Evolutionary conservation across 2,888 invertebrate genomes (phyloP).

Genomic region (Strigamia maritima): DNA sequence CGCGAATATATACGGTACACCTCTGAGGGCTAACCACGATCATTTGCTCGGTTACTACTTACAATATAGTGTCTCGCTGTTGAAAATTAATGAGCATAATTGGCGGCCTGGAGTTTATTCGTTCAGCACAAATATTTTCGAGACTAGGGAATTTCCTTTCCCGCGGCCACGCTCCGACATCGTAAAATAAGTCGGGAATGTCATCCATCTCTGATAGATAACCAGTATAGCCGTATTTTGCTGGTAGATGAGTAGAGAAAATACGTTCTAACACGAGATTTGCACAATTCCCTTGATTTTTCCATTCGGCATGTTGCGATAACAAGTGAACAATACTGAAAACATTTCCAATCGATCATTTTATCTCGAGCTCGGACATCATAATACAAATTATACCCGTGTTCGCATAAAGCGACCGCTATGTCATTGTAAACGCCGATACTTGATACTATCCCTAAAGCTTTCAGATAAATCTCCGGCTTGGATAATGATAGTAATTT

Average conservation of each 20-base stretch:
- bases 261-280: conserved; percentile 30
- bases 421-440: conserved; percentile 31
- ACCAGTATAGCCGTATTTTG: conserved; percentile 35
- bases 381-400: conserved; percentile 18
- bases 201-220: conserved; percentile 3
- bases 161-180: conserved; percentile 34
- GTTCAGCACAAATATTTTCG: not conserved
- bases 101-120: not conserved
- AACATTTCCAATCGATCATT: not conserved
- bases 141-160: conserved; percentile 16
- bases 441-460: conserved; percentile 36
- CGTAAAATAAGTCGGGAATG: conserved; percentile 25
- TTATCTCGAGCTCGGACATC: too few species aligned
- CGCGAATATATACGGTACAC: too few species aligned
- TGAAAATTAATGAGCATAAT: conserved; percentile 22
- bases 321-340: conserved; percentile 36
- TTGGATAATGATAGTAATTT: conserved; percentile 36
- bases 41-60: not conserved
- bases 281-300: conserved; percentile 21
- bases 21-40: too few species aligned
- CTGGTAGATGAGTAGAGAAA: conserved; percentile 35
- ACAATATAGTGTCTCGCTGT: not conserved
- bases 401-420: conserved; percentile 35
- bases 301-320: conserved; percentile 16
- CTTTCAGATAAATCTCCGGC: conserved; percentile 36